Percentiles rank a stretch among this genome's conserved stretches.
phyloP scores from a whole-genome alignment of 2,888 invertebrate genomes.

The Microctonus hyperodae region DNA sequence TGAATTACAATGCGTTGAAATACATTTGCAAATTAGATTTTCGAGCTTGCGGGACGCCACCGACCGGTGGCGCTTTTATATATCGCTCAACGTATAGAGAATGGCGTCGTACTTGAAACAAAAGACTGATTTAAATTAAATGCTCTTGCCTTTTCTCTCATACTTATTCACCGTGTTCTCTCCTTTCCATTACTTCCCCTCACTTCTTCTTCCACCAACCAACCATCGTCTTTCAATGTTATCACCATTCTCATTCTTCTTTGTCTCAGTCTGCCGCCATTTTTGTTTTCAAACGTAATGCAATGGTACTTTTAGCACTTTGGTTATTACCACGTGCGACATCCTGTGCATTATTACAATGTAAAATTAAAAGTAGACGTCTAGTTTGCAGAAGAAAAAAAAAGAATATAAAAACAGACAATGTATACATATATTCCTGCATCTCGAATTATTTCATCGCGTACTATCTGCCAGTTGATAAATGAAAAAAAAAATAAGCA shows the following conservation, averaged over 20 bases:
- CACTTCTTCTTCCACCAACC: conserved; percentile 27
- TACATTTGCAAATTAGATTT: not conserved
- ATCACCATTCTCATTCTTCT: conserved; percentile 7
- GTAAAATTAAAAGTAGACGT: not conserved
- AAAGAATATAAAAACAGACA: not conserved
- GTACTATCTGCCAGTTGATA: not conserved
- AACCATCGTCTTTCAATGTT: conserved; percentile 24
- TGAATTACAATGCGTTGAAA: not conserved
- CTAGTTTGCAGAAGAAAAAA: not conserved
- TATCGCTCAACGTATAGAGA: conserved; percentile 39
- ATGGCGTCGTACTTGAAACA: conserved; percentile 36
- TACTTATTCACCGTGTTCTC: not conserved
- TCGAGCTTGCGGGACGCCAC: not conserved
- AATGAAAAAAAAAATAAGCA: not conserved
- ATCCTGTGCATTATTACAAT: not conserved
- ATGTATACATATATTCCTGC: not conserved
- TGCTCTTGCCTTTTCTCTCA: conserved; percentile 41
- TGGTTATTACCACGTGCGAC: not conserved
- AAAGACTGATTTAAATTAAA: conserved; percentile 53
- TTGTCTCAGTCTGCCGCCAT: not conserved
- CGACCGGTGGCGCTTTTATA: conserved; percentile 31
- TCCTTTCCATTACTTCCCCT: not conserved
- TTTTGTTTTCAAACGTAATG: conserved; percentile 1
- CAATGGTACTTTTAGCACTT: not conserved
- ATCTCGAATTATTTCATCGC: not conserved